Evolutionary conservation across 2,113 vertebrate genomes (phyloP).

Genomic region (Chunga burmeisteri): DNA sequence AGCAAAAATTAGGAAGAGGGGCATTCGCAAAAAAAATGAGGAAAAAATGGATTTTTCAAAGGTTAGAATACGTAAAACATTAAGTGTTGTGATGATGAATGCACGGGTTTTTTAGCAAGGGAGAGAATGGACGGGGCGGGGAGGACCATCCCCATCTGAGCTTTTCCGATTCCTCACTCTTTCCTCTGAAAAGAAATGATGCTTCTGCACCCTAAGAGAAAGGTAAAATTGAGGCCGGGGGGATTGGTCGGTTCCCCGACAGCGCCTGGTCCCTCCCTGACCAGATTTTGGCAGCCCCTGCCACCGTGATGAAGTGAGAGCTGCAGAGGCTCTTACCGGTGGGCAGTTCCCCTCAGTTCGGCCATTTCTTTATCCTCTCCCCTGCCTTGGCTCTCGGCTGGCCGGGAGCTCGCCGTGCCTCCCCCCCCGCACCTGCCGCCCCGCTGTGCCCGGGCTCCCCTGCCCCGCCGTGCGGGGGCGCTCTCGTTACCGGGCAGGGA

Average conservation of each 20-base stretch:
- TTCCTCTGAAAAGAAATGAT: neutral
- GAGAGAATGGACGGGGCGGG: rapidly evolving
- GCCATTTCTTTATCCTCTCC: no score
- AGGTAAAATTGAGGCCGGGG: neutral
- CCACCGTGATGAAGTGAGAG: neutral
- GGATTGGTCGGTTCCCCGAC: neutral
- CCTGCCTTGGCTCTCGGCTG: neutral
- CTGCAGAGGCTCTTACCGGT: neutral
- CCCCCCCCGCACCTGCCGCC: neutral
- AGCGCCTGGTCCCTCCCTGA: neutral
- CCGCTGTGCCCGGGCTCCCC: neutral
- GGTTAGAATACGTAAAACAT: no score
- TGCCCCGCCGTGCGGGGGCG: neutral
- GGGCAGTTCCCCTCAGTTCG: neutral
- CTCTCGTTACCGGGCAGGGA: neutral
- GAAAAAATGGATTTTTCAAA: neutral
- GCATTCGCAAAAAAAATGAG: rapidly evolving
- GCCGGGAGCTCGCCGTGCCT: rapidly evolving
- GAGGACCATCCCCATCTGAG: neutral
- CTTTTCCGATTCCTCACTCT: neutral
- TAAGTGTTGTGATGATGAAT: rapidly evolving
- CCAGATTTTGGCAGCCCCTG: neutral
- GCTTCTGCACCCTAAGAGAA: neutral
- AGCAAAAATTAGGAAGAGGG: neutral
- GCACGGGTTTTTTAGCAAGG: rapidly evolving